Evolutionary conservation across 2,888 invertebrate species (phyloP).

Genomic region (Zele albiditarsus): DNA sequence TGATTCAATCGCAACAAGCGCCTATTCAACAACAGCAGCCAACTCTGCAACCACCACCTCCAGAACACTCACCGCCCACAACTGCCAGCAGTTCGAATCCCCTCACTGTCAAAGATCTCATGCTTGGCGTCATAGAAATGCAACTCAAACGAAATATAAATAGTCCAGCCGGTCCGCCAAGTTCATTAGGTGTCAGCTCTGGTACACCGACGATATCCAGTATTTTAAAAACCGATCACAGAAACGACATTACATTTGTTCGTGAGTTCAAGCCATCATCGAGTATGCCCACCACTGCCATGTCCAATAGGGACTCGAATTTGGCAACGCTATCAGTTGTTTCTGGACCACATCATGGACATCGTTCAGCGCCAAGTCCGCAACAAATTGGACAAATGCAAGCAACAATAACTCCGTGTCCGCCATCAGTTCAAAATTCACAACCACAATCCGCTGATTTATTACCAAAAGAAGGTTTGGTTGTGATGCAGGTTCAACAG

Average conservation of each 20-base stretch:
- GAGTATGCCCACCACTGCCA: conserved; percentile 62
- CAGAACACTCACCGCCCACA: conserved; percentile 65
- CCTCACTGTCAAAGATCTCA: conserved; percentile 86
- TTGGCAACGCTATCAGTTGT: conserved; percentile 84
- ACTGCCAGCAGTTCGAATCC: conserved; percentile 74
- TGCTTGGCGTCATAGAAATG: conserved; percentile 88
- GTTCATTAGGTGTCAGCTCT: conserved; percentile 70
- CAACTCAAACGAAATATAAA: conserved; percentile 80
- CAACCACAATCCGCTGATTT: conserved; percentile 71
- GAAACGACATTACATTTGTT: conserved; percentile 75
- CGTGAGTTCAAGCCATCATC: conserved; percentile 73
- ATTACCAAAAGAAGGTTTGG: conserved; percentile 79
- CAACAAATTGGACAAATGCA: conserved; percentile 72
- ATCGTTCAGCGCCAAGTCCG: conserved; percentile 68
- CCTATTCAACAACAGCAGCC: conserved; percentile 53
- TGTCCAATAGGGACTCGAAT: conserved; percentile 66
- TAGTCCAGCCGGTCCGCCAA: conserved; percentile 70
- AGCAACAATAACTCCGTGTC: conserved; percentile 81
- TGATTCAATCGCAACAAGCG: conserved; percentile 51
- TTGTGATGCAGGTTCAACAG: conserved; percentile 77
- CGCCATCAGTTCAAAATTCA: conserved; percentile 71
- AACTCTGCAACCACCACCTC: conserved; percentile 72
- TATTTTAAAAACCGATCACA: conserved; percentile 76
- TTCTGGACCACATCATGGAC: conserved; percentile 68
- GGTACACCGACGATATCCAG: conserved; percentile 78